Base-by-base conservation (phyloP, 2,797 vertebrate genomes). In the Cephalopachus bancanus region DNA sequence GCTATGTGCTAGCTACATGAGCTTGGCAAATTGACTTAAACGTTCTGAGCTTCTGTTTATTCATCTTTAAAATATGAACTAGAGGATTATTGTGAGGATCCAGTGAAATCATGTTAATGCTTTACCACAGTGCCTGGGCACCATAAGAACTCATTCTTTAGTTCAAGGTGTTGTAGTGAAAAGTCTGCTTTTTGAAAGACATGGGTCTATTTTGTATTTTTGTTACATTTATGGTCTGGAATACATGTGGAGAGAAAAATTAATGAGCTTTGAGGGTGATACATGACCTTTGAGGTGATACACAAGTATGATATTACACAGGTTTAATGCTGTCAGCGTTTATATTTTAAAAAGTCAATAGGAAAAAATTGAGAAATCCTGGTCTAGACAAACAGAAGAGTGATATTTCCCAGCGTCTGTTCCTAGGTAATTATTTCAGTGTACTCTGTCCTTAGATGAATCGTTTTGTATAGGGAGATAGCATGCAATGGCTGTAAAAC, bases 381-480 rank as follows among this genome's bases (percentile, higher is more conserved):
- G 28, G 3, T 62, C 33, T 55, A 67, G 11, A 22, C 51, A 60
- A 28, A 49, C 20, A 2, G 12, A 53, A 30, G 44, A 79, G 51
- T 7, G 30, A 14, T 10, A 0, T 7, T 53, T n/a, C 19, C 20
- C 3, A 7, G 22, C 2, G 7, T 22, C 49, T n/a, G 5, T 55
- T 51, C 19, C 59, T 28, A 28, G 19, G n/a, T 72, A 28, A 12
- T 55, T 10, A 15, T 30, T 60, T 87, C 78, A 15, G 4, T 33
- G 44, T 33, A 12, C 16, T 30, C 28, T 28, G 3, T 20, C 33
- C 55, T 57, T 26, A 4, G 2, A 4, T 8, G 17, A 51, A 28
- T 71, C 10, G 5, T 65, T 62, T 28, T 20, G 22, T 30, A 44
- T 44, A 44, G 44, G 44, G 44, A 44, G 44, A 44, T 44, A 44